Conservation (phyloP, 2,797 vertebrate species). For the Glossophaga mutica region DNA sequence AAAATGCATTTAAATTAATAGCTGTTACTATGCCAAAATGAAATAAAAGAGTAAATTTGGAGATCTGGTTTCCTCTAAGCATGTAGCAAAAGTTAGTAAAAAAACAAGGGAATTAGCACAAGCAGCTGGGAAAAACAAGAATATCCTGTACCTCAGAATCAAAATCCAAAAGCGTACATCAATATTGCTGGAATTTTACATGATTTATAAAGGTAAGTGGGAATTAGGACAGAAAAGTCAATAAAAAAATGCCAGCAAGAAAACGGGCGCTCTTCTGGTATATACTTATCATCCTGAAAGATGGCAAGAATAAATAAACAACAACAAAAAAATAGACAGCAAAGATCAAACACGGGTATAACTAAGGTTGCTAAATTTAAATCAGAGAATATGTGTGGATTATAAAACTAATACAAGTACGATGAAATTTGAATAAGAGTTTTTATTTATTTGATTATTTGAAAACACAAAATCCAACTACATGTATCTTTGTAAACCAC, state of each 20-base stretch:
- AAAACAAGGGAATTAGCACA: not conserved
- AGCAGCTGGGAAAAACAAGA: not conserved
- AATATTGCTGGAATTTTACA: not conserved
- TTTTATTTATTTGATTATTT: not conserved
- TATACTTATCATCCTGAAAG: not conserved
- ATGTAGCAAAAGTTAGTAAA: not conserved
- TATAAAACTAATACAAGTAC: not conserved
- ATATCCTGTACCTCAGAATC: not conserved
- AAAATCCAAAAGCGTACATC: not conserved
- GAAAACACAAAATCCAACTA: not conserved
- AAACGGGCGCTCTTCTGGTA: not conserved
- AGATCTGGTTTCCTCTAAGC: not conserved
- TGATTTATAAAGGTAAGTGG: not conserved
- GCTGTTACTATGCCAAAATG: not conserved
- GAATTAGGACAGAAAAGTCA: not conserved
- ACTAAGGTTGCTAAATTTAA: not conserved
- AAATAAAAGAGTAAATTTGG: not conserved
- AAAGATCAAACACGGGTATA: not conserved
- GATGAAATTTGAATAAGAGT: not conserved
- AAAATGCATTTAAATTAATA: not conserved
- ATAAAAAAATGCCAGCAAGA: not conserved
- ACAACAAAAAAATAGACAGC: not conserved
- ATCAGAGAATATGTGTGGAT: not conserved
- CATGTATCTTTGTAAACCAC: not conserved
- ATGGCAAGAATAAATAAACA: not conserved